Conservation (phyloP, 1,140 invertebrate genomes). For the Globodera rostochiensis region DNA sequence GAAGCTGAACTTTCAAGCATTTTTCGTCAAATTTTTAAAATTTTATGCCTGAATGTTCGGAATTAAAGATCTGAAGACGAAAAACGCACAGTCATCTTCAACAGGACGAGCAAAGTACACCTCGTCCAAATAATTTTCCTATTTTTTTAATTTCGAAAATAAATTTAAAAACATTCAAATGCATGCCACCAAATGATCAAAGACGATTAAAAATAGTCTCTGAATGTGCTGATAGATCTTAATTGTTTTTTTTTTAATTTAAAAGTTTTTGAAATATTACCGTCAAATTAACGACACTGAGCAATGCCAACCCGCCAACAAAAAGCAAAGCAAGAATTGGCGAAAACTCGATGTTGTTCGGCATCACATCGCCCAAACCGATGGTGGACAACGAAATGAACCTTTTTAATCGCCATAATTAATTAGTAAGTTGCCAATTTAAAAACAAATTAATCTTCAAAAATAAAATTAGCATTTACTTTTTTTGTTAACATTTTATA, state of each 20-base stretch:
- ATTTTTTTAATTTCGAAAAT: not conserved
- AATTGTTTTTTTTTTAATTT: not conserved
- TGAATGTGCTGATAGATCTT: conserved; percentile 28
- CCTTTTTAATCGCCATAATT: not conserved
- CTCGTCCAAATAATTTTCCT: conserved; percentile 37
- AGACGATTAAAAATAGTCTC: conserved; percentile 24
- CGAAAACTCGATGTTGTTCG: conserved; percentile 50
- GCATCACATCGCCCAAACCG: conserved; percentile 48
- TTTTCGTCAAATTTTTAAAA: conserved; percentile 14
- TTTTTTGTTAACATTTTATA: too few relatives aligned
- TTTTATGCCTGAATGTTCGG: conserved; percentile 39
- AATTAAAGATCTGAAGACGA: conserved; percentile 34
- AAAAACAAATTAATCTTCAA: conserved; percentile 15
- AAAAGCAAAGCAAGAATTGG: conserved; percentile 47
- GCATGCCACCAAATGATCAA: conserved; percentile 22
- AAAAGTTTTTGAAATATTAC: conserved; percentile 26
- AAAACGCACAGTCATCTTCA: conserved; percentile 30
- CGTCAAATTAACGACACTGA: conserved; percentile 46
- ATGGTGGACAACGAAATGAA: conserved; percentile 35
- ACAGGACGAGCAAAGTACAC: conserved; percentile 36
- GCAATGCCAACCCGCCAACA: conserved; percentile 39
- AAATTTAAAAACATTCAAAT: not conserved
- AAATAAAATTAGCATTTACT: conserved; percentile 29
- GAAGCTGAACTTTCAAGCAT: conserved; percentile 31
- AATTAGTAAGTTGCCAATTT: conserved; percentile 1